phyloP scores from a whole-genome alignment of 2,113 vertebrate genomes.

The Climacteris rufus region DNA sequence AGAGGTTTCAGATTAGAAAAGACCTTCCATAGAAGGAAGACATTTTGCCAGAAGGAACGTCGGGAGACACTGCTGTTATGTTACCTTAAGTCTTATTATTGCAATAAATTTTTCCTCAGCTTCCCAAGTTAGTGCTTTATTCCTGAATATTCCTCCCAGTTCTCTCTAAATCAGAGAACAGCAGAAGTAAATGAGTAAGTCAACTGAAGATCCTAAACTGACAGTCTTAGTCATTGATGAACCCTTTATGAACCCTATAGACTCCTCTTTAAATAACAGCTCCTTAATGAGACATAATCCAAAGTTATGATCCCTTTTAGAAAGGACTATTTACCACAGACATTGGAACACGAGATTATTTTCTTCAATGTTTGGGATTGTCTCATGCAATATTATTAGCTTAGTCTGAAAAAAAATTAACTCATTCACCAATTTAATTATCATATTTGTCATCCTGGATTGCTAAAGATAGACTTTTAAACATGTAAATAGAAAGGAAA shows the following conservation, averaged over 20 bases:
- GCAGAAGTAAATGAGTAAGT: conserved; percentile 26
- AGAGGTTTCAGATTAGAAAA: not conserved
- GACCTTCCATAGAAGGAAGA: not conserved
- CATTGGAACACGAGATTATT: not conserved
- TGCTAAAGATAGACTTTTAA: not conserved
- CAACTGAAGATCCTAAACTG: conserved; percentile 18
- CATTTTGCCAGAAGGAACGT: not conserved
- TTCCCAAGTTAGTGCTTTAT: conserved; percentile 14
- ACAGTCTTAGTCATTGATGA: not conserved
- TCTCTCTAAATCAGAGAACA: not conserved
- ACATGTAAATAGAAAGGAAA: not conserved
- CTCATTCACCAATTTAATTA: not conserved
- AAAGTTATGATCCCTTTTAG: not conserved
- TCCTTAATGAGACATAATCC: not conserved
- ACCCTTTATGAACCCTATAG: conserved; percentile 18
- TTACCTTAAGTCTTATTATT: conserved; percentile 2
- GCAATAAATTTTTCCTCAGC: not conserved
- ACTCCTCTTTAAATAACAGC: conserved; percentile 20
- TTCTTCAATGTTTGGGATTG: not conserved
- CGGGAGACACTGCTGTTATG: not conserved
- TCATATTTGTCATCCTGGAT: not conserved
- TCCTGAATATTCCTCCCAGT: conserved; percentile 1
- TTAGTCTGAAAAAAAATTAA: not conserved
- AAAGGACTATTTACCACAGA: conserved; percentile 3
- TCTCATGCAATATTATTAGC: not conserved